These are phyloP conservation scores for Penelope pileata DNA, from an alignment of 2,113 vertebrate species.

Conservation along the genomic window DNA sequence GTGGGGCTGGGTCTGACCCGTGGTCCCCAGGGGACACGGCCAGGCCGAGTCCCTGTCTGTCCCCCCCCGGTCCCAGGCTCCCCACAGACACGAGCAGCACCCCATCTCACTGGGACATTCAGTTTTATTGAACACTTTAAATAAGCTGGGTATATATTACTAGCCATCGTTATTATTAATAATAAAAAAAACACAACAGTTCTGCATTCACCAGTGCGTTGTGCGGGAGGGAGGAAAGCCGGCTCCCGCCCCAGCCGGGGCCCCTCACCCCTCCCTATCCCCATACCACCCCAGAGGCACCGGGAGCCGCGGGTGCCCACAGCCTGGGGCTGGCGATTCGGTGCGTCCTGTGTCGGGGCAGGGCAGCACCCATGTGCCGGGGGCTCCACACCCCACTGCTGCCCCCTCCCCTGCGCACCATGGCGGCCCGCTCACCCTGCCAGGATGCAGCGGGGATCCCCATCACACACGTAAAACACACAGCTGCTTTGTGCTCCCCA, in stretches of 20 bases:
- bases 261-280: not conserved
- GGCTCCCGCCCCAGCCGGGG: not conserved
- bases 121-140: conserved; percentile 66
- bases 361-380: not conserved
- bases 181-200: conserved; percentile 34
- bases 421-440: not conserved
- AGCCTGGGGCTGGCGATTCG: not conserved
- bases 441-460: not conserved
- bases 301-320: not conserved
- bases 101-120: not conserved
- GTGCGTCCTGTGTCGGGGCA: not conserved
- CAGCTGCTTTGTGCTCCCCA: not conserved
- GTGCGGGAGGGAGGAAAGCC: conserved; percentile 22
- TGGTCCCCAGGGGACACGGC: no score
- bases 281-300: not conserved
- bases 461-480: not conserved
- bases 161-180: conserved; percentile 35
- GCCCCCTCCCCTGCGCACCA: not conserved
- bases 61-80: rapidly evolving
- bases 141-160: conserved; percentile 70
- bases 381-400: no score
- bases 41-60: not conserved
- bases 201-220: conserved; percentile 49
- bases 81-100: not conserved
- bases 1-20: no score